Base-by-base conservation (phyloP, 2,888 invertebrate genomes). In the Laothoe populi region DNA sequence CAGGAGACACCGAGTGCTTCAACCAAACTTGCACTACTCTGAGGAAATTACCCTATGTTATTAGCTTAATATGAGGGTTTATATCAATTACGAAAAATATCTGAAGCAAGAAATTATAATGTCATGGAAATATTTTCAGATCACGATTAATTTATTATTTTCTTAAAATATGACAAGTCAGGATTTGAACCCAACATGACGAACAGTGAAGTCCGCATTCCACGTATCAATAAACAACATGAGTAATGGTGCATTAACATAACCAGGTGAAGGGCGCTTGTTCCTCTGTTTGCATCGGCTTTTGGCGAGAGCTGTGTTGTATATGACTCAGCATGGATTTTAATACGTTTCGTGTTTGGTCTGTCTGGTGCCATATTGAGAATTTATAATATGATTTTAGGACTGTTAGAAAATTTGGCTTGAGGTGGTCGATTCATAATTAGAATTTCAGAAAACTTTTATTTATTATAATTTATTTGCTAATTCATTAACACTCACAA, bases 221-320 rank as follows among this genome's bases (percentile, higher is more conserved):
- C 45, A 45, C 13, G 13, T 65, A 66, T 60, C 66, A 70, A 71
- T 72, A 70, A 64, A 16, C 42, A 60, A 53, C 31, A 66, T 77
- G 72, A 75, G 71, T 75, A 77, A 77, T 68, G 64, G 63, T 26
- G 58, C 65, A 78, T 78, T 79, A 73, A 63, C 76, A 82, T 79
- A 81, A 74, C 66, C 68, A 72, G 83, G 78, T 79, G 78, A 83
- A 82, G 82, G 83, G 75, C 78, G 65, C 64, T 61, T 64, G 65
- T 68, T 63, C 67, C 65, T 70, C 53, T 11, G 53, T 64, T 72
- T 62, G 66, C 64, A 69, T 70, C 72, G 70, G 70, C 62, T 68
- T 65, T 58, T 49, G 60, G 66, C 68, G 45, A 57, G 61, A 61
- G 53, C 35, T 57, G 61, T 57, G 42, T 35, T 53, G 57, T 61